Conservation (phyloP, 2,113 vertebrate species). For the Polypterus senegalus region DNA sequence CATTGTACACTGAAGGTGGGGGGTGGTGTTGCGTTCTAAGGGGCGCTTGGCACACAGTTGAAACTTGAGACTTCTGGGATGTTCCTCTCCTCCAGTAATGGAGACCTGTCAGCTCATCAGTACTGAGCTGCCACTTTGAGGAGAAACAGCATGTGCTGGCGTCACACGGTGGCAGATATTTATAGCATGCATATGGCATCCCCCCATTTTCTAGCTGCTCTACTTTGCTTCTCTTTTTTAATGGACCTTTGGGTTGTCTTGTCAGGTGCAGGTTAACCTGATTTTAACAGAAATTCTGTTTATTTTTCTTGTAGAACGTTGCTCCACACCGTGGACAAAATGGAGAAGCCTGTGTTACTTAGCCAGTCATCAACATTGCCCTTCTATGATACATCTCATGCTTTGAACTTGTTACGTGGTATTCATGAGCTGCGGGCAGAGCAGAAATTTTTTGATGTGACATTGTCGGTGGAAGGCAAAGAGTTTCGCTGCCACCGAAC, state of each 20-base stretch:
- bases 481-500: constrained; percentile 90
- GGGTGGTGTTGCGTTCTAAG: too few relatives aligned
- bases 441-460: constrained; percentile 85
- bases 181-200: too few relatives aligned
- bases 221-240: neutral
- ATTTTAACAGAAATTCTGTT: neutral
- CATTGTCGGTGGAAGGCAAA: constrained; percentile 72
- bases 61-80: too few relatives aligned
- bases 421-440: constrained; percentile 82
- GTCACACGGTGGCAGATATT: too few relatives aligned
- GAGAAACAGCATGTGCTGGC: too few relatives aligned
- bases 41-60: too few relatives aligned
- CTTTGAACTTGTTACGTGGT: constrained; percentile 76
- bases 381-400: constrained; percentile 78
- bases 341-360: constrained; percentile 42
- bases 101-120: too few relatives aligned
- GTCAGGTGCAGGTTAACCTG: neutral
- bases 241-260: neutral
- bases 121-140: too few relatives aligned
- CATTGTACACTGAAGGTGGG: too few relatives aligned
- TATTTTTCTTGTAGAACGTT: neutral
- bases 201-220: neutral
- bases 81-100: too few relatives aligned
- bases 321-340: constrained; percentile 5
- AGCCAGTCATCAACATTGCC: constrained; percentile 59